Evolutionary conservation across 2,888 invertebrate species (phyloP), one percentile per base, ranked within the genome.

Genomic region (Tetragonisca angustula): DNA sequence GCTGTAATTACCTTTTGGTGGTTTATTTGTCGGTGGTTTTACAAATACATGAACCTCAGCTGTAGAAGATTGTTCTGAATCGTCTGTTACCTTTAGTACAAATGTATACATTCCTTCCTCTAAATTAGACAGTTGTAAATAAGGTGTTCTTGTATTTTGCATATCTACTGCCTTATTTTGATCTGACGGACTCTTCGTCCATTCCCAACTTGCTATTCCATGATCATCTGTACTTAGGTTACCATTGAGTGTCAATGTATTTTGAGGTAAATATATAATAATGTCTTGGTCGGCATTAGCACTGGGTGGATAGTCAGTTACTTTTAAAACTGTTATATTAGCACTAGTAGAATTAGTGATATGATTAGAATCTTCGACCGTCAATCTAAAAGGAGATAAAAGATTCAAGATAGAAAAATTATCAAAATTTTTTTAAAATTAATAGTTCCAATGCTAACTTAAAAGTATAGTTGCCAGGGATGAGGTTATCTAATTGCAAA

Each of bases 81-180:
- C 97, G 92, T 99, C 99, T 0, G 98, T 98, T 52, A 99, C 99
- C 95, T 98, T 98, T 67, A 99, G 95, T 11, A 97, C 97, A 95
- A 99, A 99, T 0, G 98, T 98, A 94, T 99, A 99, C 95, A 98
- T 97, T 67, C 99, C 99, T 92, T 98, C 98, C 91, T 98, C 98
- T 69, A 99, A 95, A 94, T 99, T 98, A 0, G 98, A 98, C 19
- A 99, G 95, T 95, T 97, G 97, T 62, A 99, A 96, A 92, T 97
- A 98, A 0, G 98, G 98, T 0, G 98, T 98, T 91, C 98, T 96
- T 0, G 98, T 98, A 90, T 98, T 98, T 95, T 99, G 98, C 98
- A 99, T 99, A 93, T 99, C 99, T 17, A 98, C 98, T 0, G 98
- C 98, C 93, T 98, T 98, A 88, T 97, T 97, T 87, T 98, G 97